These are phyloP conservation scores for Megaceryle maxima DNA, from an alignment of 2,113 vertebrate genomes.

Conservation along the genomic window DNA sequence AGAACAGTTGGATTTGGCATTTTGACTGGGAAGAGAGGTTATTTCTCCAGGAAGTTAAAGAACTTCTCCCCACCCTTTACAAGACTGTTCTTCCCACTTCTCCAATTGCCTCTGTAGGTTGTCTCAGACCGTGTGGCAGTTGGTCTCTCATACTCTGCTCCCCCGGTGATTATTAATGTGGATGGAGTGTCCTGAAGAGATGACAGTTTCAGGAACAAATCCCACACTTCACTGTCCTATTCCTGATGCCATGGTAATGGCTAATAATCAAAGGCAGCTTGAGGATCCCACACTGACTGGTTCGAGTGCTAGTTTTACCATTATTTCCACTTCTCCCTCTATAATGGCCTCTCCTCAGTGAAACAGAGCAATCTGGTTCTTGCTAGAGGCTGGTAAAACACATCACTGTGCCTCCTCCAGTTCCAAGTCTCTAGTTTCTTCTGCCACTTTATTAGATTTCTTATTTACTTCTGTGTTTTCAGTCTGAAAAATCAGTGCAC, in stretches of 20 bases:
- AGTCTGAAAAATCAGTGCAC: not conserved
- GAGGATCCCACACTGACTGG: not conserved
- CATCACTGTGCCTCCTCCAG: not conserved
- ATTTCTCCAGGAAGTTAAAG: not conserved
- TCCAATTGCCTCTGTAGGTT: rapidly evolving
- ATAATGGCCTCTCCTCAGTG: not conserved
- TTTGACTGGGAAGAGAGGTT: not conserved
- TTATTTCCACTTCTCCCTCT: not conserved
- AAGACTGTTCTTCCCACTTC: not conserved
- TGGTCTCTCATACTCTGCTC: not conserved
- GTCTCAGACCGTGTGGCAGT: not conserved
- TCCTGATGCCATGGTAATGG: not conserved
- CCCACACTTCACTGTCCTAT: not conserved
- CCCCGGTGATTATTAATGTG: not conserved
- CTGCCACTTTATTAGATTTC: not conserved
- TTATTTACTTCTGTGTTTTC: not conserved
- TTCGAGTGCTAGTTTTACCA: not conserved
- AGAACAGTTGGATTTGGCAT: not conserved
- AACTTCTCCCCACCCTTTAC: not conserved
- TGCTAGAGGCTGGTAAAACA: not conserved
- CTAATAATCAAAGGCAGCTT: not conserved
- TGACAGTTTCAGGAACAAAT: not conserved
- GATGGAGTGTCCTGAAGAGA: not conserved
- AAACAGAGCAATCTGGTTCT: not conserved
- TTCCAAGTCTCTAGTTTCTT: not conserved